Conservation (phyloP, 2,888 invertebrate genomes). For the Ennomos quercinarius region DNA sequence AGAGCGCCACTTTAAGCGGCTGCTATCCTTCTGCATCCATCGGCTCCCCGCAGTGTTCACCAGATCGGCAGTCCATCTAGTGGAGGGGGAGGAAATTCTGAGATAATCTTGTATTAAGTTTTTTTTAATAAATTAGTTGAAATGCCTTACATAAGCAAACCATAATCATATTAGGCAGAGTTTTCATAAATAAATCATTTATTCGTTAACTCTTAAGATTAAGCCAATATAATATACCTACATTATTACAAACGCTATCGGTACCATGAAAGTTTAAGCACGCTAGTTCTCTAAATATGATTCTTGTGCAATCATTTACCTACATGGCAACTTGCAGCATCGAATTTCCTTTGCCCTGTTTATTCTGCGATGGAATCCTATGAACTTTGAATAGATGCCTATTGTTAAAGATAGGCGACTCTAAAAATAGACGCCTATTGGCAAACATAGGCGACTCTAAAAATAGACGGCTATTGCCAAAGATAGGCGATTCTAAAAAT, state of each 20-base stretch:
- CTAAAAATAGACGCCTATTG: not conserved
- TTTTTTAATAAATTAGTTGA: no score
- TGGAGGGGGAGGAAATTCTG: no score
- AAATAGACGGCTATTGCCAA: not conserved
- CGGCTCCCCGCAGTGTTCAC: no score
- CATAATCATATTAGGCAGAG: no score
- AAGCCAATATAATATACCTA: no score
- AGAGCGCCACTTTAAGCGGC: no score
- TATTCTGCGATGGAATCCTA: not conserved
- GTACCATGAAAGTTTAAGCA: not conserved
- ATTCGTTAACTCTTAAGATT: no score
- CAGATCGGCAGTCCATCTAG: no score
- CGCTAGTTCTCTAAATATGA: not conserved
- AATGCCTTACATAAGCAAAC: no score
- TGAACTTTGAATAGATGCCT: slow-evolving; percentile 4
- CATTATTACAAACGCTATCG: not conserved
- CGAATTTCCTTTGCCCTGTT: slow-evolving; percentile 22
- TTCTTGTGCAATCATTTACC: slow-evolving; percentile 19
- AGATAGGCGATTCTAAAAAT: not conserved
- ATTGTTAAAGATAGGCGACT: not conserved
- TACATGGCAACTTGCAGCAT: slow-evolving; percentile 20
- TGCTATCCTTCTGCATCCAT: no score
- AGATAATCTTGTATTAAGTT: no score
- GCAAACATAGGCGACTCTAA: not conserved
- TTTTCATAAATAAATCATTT: no score